These are phyloP conservation scores for Symphodus melops DNA, from an alignment of 2,113 vertebrate genomes.

Conservation along the genomic window DNA sequence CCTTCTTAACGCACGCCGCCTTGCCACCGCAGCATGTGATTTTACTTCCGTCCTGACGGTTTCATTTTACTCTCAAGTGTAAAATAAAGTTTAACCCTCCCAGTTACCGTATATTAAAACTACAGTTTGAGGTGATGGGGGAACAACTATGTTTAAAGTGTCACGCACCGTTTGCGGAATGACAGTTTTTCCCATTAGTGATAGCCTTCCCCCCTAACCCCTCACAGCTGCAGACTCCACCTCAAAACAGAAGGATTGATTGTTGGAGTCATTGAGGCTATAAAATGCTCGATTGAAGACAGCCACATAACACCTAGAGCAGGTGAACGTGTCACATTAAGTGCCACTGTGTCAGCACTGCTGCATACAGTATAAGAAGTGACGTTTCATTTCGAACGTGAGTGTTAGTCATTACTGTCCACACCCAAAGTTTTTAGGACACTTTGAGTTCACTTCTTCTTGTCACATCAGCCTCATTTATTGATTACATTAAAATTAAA, in stretches of 20 bases:
- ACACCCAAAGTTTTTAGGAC: neutral
- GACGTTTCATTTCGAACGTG: neutral
- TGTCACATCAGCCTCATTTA: neutral
- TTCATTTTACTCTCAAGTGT: conserved; percentile 42
- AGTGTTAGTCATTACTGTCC: neutral
- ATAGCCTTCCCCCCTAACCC: neutral
- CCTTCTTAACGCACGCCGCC: conserved; percentile 33
- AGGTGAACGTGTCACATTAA: neutral
- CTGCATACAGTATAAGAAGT: neutral
- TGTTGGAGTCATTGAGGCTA: neutral
- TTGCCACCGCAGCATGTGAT: conserved; percentile 58
- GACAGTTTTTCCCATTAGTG: neutral
- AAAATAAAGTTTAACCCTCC: neutral
- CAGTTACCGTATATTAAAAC: neutral
- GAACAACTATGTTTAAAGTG: neutral
- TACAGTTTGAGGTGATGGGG: neutral
- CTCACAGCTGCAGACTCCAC: neutral
- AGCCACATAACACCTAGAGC: neutral
- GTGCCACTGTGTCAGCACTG: neutral
- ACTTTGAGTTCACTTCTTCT: neutral
- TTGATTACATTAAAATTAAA: too few relatives aligned
- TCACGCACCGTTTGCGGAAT: neutral
- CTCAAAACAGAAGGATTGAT: neutral
- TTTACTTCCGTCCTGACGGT: conserved; percentile 70
- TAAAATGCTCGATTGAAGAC: neutral